A percentile compares a stretch with the other conserved stretches of the same genome.
These are phyloP conservation scores for Pangasius larnaudii DNA, from an alignment of 2,797 vertebrate species.

Conservation along the genomic window DNA sequence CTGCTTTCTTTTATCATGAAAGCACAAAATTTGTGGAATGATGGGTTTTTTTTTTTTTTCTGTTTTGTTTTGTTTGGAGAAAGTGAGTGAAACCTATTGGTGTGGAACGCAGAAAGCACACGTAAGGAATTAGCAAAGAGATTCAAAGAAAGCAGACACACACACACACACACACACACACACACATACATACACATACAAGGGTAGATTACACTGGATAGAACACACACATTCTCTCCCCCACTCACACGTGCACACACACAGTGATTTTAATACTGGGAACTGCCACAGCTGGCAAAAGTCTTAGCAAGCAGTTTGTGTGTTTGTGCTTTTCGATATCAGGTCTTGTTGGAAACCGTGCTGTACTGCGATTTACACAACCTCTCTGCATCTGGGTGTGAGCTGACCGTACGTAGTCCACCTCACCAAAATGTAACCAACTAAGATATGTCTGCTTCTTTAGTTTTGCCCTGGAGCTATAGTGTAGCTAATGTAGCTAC, in stretches of 20 bases:
- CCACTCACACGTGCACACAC: no score
- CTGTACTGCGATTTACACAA: background rate
- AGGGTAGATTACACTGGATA: slow-evolving; percentile 40
- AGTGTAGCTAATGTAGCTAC: background rate
- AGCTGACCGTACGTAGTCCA: background rate
- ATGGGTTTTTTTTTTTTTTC: slow-evolving; percentile 25
- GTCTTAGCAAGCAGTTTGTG: background rate
- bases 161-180: background rate
- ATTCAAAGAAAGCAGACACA: slow-evolving; percentile 36
- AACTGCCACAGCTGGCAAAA: background rate
- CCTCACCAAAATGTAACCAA: background rate
- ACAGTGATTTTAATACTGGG: background rate
- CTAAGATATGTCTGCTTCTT: background rate
- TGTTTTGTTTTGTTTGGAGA: background rate
- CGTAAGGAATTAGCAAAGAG: slow-evolving; percentile 6
- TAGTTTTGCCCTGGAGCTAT: slow-evolving; percentile 2
- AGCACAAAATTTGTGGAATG: slow-evolving; percentile 68
- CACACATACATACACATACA: background rate
- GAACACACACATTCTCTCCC: background rate
- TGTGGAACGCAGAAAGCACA: slow-evolving; percentile 43
- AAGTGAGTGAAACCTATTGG: slow-evolving; percentile 8
- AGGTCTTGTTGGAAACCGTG: background rate
- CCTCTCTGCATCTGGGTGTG: background rate
- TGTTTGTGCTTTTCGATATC: background rate
- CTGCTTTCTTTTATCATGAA: slow-evolving; percentile 53